Percentiles rank a stretch among this genome's conserved stretches.
phyloP scores from a whole-genome alignment of 2,113 vertebrate genomes.

The Podarcis muralis region DNA sequence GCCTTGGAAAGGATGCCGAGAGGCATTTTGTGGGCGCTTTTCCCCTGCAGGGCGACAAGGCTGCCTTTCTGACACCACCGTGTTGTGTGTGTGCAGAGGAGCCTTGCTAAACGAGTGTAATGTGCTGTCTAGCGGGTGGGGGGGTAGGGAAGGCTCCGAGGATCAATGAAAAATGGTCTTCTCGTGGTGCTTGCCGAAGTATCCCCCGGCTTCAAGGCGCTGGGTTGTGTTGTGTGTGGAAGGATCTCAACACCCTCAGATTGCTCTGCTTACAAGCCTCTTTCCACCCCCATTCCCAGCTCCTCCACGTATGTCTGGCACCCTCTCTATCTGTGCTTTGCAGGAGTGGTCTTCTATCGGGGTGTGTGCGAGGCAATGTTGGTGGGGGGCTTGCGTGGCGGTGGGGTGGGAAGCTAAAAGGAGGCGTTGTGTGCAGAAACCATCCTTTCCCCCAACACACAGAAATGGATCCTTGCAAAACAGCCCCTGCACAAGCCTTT shows the following conservation, averaged over 20 bases:
- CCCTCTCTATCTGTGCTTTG: background rate
- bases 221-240: background rate
- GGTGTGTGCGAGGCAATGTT: background rate
- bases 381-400: background rate
- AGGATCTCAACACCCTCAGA: background rate
- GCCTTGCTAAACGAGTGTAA: background rate
- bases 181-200: background rate
- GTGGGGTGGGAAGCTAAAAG: background rate
- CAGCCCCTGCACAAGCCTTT: background rate
- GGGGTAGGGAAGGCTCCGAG: background rate
- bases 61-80: background rate
- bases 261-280: background rate
- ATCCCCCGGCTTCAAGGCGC: background rate
- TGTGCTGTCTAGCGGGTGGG: background rate
- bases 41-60: background rate
- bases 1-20: background rate
- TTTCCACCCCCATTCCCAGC: background rate
- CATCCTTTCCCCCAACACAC: background rate
- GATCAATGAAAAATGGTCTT: background rate
- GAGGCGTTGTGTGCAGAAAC: background rate
- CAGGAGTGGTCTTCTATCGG: background rate
- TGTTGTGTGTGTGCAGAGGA: background rate
- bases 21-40: background rate
- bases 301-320: background rate
- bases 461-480: background rate